These are phyloP conservation scores for Calyptomena viridis DNA, from an alignment of 2,113 vertebrate genomes.

Conservation along the genomic window DNA sequence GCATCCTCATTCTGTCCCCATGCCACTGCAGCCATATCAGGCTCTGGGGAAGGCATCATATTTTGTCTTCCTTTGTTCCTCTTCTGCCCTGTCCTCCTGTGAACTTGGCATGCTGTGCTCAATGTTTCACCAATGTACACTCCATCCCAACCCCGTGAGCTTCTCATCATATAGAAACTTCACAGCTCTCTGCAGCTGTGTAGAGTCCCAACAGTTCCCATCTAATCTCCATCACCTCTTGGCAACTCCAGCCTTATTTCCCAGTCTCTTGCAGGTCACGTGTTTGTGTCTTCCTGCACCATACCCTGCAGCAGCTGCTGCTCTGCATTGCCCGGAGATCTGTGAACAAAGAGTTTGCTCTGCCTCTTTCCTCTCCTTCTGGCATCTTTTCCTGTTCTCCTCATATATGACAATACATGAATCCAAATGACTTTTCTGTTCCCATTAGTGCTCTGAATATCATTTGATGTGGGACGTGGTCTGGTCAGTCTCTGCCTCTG, in stretches of 20 bases:
- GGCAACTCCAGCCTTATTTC: not conserved
- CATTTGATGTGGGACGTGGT: not conserved
- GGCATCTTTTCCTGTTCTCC: not conserved
- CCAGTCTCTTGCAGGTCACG: not conserved
- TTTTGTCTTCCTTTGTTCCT: not conserved
- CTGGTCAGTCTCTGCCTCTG: not conserved
- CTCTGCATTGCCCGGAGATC: not conserved
- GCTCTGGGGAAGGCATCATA: not conserved
- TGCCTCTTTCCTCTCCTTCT: not conserved
- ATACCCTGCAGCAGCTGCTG: accelerated
- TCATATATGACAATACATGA: not conserved
- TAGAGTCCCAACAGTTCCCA: not conserved
- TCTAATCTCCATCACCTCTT: not conserved
- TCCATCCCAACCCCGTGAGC: not conserved
- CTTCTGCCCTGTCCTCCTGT: not conserved
- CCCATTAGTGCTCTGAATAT: not conserved
- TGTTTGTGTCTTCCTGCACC: not conserved
- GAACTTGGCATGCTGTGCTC: not conserved
- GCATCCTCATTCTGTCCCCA: not conserved
- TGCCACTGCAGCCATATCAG: not conserved
- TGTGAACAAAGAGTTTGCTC: not conserved
- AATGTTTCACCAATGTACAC: not conserved
- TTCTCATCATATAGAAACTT: not conserved
- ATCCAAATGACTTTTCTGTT: not conserved
- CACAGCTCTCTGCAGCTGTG: not conserved